Percentiles rank a stretch among this genome's conserved stretches.
Evolutionary conservation across 2,888 invertebrate species (phyloP).

Genomic region (Amphimallon solstitiale): DNA sequence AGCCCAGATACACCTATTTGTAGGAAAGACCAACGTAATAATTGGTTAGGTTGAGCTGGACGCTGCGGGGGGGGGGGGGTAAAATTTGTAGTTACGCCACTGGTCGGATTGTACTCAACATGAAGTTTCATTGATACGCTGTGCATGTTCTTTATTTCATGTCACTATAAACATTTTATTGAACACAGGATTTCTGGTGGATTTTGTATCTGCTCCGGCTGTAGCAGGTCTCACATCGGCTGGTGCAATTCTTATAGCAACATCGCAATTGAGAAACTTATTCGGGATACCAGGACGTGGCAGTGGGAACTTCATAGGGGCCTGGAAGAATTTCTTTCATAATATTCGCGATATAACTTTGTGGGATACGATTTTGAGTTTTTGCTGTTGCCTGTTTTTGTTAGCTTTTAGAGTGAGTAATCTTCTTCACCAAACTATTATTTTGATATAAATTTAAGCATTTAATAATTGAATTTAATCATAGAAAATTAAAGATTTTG

Average conservation of each 20-base stretch:
- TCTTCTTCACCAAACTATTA: too few relatives aligned
- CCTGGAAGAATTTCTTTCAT: slow-evolving; percentile 68
- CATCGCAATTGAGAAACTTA: slow-evolving; percentile 77
- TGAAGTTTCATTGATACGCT: too few relatives aligned
- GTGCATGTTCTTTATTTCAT: too few relatives aligned
- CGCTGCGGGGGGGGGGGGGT: too few relatives aligned
- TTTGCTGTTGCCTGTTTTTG: slow-evolving; percentile 70
- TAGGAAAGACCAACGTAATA: too few relatives aligned
- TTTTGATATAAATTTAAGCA: not conserved
- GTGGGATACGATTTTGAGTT: slow-evolving; percentile 72
- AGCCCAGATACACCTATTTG: too few relatives aligned
- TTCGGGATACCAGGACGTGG: slow-evolving; percentile 64
- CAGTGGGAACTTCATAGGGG: slow-evolving; percentile 66
- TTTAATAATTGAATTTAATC: slow-evolving; percentile 40
- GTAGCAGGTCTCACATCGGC: slow-evolving; percentile 82
- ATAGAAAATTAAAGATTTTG: slow-evolving; percentile 70
- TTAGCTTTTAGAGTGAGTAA: slow-evolving; percentile 72
- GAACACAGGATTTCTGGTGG: slow-evolving; percentile 74
- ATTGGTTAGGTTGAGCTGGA: too few relatives aligned
- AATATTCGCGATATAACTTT: slow-evolving; percentile 68
- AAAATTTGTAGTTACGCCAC: too few relatives aligned
- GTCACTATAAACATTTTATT: too few relatives aligned
- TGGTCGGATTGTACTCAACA: too few relatives aligned
- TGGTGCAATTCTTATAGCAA: slow-evolving; percentile 78
- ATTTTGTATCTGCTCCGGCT: slow-evolving; percentile 79